Conservation (phyloP, 53 echinoderm and acorn worm genomes). For the Zoroaster sp. region DNA sequence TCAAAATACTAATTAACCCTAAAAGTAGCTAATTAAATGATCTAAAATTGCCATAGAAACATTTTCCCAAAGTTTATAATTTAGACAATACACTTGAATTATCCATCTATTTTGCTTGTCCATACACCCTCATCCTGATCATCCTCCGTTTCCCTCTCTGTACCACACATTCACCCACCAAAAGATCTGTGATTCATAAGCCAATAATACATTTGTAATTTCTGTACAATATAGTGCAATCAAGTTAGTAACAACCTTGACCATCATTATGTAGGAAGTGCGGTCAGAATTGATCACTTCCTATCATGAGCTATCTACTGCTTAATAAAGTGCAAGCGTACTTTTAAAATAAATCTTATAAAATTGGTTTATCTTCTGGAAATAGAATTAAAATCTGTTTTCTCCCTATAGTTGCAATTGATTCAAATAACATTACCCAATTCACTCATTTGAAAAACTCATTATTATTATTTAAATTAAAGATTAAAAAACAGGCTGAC, state of each 20-base stretch:
- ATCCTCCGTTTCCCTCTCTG: not conserved
- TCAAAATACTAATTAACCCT: not conserved
- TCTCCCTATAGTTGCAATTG: too few relatives aligned
- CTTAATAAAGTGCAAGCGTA: slow-evolving; percentile 2
- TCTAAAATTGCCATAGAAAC: too few relatives aligned
- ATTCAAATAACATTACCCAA: too few relatives aligned
- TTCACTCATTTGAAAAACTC: too few relatives aligned
- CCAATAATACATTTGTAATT: not conserved
- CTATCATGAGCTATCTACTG: not conserved
- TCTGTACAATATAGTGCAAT: not conserved
- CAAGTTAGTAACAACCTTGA: slow-evolving; percentile 30
- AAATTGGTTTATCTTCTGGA: not conserved
- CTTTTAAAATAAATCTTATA: not conserved
- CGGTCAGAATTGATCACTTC: slow-evolving; percentile 51
- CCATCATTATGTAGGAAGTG: slow-evolving; percentile 20
- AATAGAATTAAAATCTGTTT: too few relatives aligned
- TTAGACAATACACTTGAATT: not conserved
- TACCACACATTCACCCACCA: not conserved
- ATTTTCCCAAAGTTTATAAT: too few relatives aligned
- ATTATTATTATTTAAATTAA: too few relatives aligned
- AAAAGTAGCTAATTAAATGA: too few relatives aligned
- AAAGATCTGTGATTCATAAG: not conserved
- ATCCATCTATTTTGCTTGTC: not conserved
- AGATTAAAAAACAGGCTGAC: too few relatives aligned
- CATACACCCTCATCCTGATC: not conserved